Conservation (phyloP, 2,888 invertebrate species). For the Sphecodes monilicornis region DNA sequence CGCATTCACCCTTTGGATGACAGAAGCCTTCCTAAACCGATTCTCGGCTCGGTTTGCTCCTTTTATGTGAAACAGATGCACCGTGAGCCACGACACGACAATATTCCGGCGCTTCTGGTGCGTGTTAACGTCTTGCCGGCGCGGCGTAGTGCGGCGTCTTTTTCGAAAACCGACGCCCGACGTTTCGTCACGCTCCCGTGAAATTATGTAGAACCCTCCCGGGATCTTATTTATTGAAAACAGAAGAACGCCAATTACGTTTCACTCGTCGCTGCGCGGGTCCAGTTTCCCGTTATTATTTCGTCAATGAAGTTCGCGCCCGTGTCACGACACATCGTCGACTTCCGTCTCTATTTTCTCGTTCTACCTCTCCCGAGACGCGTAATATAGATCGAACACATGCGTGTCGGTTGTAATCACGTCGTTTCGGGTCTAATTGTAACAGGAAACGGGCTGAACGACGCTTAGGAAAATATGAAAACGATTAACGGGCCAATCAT, state of each 20-base stretch:
- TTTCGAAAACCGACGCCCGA: slow-evolving; percentile 63
- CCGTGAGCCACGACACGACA: slow-evolving; percentile 37
- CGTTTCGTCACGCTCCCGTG: slow-evolving; percentile 11
- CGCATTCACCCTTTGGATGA: slow-evolving; percentile 64
- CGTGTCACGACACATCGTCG: slow-evolving; percentile 51
- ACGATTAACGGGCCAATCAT: slow-evolving; percentile 39
- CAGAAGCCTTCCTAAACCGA: slow-evolving; percentile 60
- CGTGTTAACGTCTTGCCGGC: slow-evolving; percentile 60
- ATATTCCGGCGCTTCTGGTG: slow-evolving; percentile 67
- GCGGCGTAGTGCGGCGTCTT: slow-evolving; percentile 61
- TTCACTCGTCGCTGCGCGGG: slow-evolving; percentile 4
- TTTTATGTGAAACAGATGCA: slow-evolving; percentile 79
- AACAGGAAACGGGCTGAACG: slow-evolving; percentile 31
- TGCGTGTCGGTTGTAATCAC: slow-evolving; percentile 61
- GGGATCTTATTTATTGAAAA: slow-evolving; percentile 76
- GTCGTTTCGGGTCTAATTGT: slow-evolving; percentile 41
- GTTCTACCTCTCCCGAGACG: neutral
- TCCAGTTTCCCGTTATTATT: slow-evolving; percentile 75
- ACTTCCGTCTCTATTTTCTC: slow-evolving; percentile 66
- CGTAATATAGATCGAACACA: slow-evolving; percentile 73
- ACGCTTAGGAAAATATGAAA: slow-evolving; percentile 39
- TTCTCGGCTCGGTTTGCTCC: slow-evolving; percentile 50
- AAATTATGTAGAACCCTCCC: slow-evolving; percentile 66
- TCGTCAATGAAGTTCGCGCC: slow-evolving; percentile 58
- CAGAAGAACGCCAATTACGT: slow-evolving; percentile 71